A percentile compares a stretch with the other conserved stretches of the same genome.
These are phyloP conservation scores for Callospermophilus lateralis DNA, from an alignment of 2,113 vertebrate species.

Conservation along the genomic window DNA sequence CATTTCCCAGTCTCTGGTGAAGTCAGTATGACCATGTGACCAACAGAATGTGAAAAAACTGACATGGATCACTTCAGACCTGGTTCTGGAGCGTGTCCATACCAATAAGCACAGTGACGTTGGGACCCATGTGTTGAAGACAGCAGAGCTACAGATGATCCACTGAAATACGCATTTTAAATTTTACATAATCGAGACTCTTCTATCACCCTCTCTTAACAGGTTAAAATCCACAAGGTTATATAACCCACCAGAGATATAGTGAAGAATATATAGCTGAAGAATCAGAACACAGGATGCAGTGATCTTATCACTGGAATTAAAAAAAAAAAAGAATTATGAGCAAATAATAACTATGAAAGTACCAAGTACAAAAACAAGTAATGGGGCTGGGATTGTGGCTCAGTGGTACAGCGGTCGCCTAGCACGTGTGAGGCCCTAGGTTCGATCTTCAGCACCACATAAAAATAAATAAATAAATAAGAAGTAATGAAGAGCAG, in stretches of 20 bases:
- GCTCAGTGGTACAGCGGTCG: too few species aligned
- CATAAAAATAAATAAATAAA: too few species aligned
- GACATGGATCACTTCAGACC: neutral
- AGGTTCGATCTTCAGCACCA: too few species aligned
- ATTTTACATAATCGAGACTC: neutral
- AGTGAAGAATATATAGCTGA: neutral
- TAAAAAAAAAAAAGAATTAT: neutral
- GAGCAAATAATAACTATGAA: neutral
- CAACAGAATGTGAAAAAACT: neutral
- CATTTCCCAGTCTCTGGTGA: neutral
- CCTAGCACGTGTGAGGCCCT: too few species aligned
- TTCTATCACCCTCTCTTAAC: neutral
- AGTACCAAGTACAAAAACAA: neutral
- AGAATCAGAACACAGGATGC: neutral
- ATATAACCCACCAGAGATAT: neutral
- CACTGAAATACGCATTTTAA: neutral
- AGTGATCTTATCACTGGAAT: neutral
- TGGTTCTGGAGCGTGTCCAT: neutral
- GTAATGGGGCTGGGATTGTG: too few species aligned
- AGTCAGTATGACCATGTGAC: neutral
- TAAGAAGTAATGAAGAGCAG: neutral
- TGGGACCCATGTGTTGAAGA: neutral
- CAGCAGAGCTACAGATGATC: neutral
- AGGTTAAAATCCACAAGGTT: neutral
- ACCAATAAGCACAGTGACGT: neutral